These are phyloP conservation scores for Daktulosphaira vitifoliae DNA, from an alignment of 1,140 invertebrate species.

Conservation along the genomic window DNA sequence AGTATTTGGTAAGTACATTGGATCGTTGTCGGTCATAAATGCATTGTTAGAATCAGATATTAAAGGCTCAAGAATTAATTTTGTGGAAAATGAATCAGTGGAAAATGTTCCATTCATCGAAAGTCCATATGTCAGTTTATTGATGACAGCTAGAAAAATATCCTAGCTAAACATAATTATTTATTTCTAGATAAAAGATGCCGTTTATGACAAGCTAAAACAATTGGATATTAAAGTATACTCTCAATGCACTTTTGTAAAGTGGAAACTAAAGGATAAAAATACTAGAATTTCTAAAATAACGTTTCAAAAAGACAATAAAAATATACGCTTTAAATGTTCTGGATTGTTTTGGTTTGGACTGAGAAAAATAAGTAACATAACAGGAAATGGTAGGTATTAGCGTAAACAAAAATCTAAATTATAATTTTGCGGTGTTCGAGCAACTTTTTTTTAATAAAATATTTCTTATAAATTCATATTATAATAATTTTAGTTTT, in stretches of 20 bases:
- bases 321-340: background rate
- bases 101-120: background rate
- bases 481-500: background rate
- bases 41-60: background rate
- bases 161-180: background rate
- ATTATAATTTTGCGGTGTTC: background rate
- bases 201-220: background rate
- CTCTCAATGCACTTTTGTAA: background rate
- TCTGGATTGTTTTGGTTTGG: constrained; percentile 15
- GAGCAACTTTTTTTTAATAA: too few relatives aligned
- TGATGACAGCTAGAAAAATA: background rate
- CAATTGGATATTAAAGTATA: background rate
- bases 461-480: too few relatives aligned
- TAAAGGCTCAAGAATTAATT: background rate
- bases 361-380: background rate
- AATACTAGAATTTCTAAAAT: background rate
- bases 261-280: background rate
- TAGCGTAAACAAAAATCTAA: background rate
- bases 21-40: constrained; percentile 6
- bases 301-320: background rate
- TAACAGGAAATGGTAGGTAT: background rate
- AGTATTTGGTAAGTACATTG: constrained; percentile 1
- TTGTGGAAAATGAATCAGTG: background rate
- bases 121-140: background rate
- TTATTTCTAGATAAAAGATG: background rate